Conservation (phyloP, 2,888 invertebrate species). For the Torymus tubicola region DNA sequence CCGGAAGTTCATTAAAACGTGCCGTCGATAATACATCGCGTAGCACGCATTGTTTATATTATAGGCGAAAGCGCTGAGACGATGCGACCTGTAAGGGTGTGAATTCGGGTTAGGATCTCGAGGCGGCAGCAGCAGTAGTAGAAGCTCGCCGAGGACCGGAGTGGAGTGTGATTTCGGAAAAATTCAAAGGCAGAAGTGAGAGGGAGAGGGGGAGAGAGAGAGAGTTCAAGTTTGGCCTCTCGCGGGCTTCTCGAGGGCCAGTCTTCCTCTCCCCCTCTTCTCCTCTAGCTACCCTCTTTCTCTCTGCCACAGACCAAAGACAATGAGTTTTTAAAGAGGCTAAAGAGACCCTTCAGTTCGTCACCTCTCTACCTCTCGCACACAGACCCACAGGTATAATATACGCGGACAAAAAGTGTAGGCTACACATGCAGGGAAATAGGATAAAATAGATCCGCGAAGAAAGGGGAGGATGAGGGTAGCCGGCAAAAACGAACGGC, state of each 20-base stretch:
- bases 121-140: neutral
- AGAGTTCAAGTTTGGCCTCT: conserved; percentile 31
- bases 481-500: conserved; percentile 1
- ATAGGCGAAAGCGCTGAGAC: too few relatives aligned
- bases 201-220: too few relatives aligned
- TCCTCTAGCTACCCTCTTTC: neutral
- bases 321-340: conserved; percentile 44
- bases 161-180: too few relatives aligned
- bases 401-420: too few relatives aligned
- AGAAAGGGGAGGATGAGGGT: neutral
- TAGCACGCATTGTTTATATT: too few relatives aligned
- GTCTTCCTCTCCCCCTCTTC: neutral
- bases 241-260: neutral
- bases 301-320: conserved; percentile 3
- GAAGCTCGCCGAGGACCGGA: neutral
- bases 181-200: too few relatives aligned
- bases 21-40: too few relatives aligned
- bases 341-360: conserved; percentile 29
- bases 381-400: too few relatives aligned
- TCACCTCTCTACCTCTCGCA: neutral
- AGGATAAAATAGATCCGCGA: conserved; percentile 31
- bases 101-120: too few relatives aligned
- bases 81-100: too few relatives aligned
- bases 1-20: too few relatives aligned
- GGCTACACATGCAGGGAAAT: neutral